phyloP scores from a whole-genome alignment of 2,797 vertebrate genomes.

The Eulemur coronatus region DNA sequence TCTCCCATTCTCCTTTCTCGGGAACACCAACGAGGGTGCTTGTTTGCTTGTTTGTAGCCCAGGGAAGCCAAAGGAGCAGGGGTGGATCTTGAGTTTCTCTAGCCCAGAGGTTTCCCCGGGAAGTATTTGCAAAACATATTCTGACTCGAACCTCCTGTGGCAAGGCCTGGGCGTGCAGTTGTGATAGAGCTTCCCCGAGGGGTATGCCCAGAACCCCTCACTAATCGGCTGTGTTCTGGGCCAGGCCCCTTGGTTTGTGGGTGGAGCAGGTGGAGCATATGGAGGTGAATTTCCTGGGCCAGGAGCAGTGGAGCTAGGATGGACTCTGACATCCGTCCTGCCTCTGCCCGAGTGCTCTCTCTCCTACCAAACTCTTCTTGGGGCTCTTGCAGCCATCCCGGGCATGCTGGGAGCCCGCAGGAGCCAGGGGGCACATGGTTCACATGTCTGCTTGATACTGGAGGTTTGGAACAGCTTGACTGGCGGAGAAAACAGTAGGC shows the following conservation, averaged over 20 bases:
- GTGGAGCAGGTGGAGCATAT: accelerated
- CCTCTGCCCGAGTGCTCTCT: background rate
- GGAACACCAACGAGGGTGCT: background rate
- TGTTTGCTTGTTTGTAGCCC: background rate
- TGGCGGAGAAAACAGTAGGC: background rate
- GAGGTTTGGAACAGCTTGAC: background rate
- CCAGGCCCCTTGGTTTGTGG: background rate
- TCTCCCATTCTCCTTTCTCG: background rate
- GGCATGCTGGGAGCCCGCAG: too few species aligned
- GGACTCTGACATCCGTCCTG: background rate
- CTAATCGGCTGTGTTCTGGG: background rate
- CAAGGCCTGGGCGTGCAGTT: accelerated
- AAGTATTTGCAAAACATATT: background rate
- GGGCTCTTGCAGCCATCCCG: background rate
- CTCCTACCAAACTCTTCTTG: background rate
- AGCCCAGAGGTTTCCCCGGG: background rate
- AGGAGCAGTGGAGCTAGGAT: accelerated
- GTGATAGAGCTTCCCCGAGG: accelerated
- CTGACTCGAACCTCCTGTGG: background rate
- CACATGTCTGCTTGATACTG: background rate
- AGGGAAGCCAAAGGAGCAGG: background rate
- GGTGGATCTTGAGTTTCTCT: background rate
- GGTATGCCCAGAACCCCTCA: background rate
- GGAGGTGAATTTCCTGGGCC: accelerated
- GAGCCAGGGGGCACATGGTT: background rate